Conservation (phyloP, 2,888 invertebrate genomes). For the Busseola fusca region DNA sequence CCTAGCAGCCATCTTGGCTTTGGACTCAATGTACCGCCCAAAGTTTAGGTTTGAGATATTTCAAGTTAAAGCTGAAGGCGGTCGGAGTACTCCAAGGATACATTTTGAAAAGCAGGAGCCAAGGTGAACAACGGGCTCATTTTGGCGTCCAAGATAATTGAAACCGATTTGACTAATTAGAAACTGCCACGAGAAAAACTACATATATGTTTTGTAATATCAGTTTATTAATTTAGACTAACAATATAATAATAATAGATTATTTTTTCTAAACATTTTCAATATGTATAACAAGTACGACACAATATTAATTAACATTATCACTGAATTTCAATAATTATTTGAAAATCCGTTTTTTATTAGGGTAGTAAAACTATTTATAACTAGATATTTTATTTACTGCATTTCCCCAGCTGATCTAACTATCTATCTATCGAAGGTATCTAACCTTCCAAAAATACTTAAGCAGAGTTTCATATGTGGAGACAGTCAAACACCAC, state of each 20-base stretch:
- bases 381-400: neutral
- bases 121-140: no score
- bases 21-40: no score
- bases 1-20: no score
- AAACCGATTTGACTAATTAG: no score
- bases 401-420: neutral
- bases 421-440: no score
- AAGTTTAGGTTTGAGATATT: no score
- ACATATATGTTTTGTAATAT: neutral
- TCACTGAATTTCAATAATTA: neutral
- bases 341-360: neutral
- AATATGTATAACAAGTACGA: neutral
- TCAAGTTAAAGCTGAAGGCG: no score
- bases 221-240: neutral
- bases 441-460: neutral
- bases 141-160: no score
- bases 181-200: no score
- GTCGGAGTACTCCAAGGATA: no score
- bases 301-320: neutral
- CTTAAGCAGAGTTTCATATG: neutral
- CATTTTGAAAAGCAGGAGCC: no score
- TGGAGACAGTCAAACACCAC: neutral
- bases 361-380: neutral
- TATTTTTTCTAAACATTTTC: neutral
- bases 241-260: neutral